Evolutionary conservation across 30 jellyfish, hydroid and myxozoan species (phyloP), one percentile per base, ranked within the genome.

Genomic region (Chrysaora quinquecirrha): DNA sequence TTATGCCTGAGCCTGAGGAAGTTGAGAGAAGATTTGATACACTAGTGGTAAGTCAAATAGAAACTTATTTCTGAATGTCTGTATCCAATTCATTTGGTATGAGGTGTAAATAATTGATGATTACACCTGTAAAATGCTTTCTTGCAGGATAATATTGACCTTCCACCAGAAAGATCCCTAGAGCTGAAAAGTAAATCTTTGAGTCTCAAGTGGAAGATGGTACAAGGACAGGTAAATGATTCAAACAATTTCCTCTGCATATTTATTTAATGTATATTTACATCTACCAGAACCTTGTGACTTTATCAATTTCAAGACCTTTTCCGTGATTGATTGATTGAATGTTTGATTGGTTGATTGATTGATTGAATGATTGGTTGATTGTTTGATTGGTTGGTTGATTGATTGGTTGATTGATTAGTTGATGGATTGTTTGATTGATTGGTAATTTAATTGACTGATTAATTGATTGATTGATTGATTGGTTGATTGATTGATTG

Each of bases 171-270:
- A 22, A 76, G 94, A 32, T 60, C 75, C 7, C 20, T 30, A 11
- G 94, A 83, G 60, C 52, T 83, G 52, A 60, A 48, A 31, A 64
- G 48, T 34, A 83, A 72, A 20, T 73, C 94, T 19, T 11, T 70
- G 58, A 29, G 75, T 21, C 86, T 67, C 73, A 83, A 83, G 20
- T 83, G 93, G 93, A 83, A 70, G 24, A 83, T 83, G 93, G 66
- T 83, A 2, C 75, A 83, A 71, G 93, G 86, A 18, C 93, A 69
- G 28, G 93, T 83, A 62, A 71, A 78, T 52, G 7, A 52, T 52
- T 52, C 68, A 52, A 16, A 20, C 68, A 52, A 52, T 43, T 9
- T 16, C 9, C 16, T 9, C 58, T 43, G 16, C 12, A 16, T 6
- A 43, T 43, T 6, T 43, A 43, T 6, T 16, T 16, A 16, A 6